Base-by-base conservation (phyloP, 2,797 vertebrate species). In the Tragelaphus oryx region DNA sequence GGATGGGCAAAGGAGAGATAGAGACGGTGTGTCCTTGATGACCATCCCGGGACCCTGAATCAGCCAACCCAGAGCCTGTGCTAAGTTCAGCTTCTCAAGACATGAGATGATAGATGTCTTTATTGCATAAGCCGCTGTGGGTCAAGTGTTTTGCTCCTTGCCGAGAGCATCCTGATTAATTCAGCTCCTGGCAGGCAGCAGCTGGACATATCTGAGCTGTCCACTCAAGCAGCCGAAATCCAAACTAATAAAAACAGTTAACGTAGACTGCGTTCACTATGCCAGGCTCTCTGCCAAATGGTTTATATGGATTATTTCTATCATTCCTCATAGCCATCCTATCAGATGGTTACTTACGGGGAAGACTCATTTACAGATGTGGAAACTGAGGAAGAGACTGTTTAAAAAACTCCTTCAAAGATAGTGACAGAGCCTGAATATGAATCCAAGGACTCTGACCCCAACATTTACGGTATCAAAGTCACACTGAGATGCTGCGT, bases 21-120 rank as follows among this genome's bases (percentile, higher is more conserved):
- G 30, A 87, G 22, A 14, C 37, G 11, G 37, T 6, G 30, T 52
- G 57, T 30, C 76, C 60, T 52, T 30, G 14, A 8, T 18, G 33
- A 57, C 30, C 71, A 11, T 14, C 22, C 8, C 0, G 0, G 68
- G 50, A 55, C 8, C 12, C 8, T 0, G 4, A 44, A 7, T 33
- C 68, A 12, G 2, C 57, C 52, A 5, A 20, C 37, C 74, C 5
- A 41, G 28, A 33, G 48, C 9, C 48, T 11, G 44, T n/a, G 57
- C 60, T 87, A 44, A 7, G 30, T 62, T 7, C 30, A 22, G 8
- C 44, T 57, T 83, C 60, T 80, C 55, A 30, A 54, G 9, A 12
- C 3, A 4, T 5, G 30, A 52, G 52, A 68, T 17, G 24, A 79
- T n/a, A 37, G 48, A 60, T 12, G 33, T 8, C 62, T 46, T 92